Conservation (phyloP, 2,888 invertebrate species). For the Cancer borealis region DNA sequence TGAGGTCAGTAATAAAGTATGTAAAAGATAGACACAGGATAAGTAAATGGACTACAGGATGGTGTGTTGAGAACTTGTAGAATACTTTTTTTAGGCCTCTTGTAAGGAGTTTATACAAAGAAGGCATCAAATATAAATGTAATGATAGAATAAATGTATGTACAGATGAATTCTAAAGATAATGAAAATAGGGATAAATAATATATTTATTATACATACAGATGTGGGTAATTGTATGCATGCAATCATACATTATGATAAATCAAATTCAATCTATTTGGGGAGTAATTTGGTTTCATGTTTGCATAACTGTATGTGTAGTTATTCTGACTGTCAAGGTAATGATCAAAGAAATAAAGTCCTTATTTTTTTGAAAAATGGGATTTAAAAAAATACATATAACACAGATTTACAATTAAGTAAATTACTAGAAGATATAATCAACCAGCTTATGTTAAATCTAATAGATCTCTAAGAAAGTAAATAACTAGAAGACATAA, state of each 20-base stretch:
- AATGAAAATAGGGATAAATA: neutral
- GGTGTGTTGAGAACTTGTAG: too few relatives aligned
- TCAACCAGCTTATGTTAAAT: neutral
- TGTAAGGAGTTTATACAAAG: too few relatives aligned
- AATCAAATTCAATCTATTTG: too few relatives aligned
- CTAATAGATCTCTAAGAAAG: neutral
- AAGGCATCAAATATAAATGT: too few relatives aligned
- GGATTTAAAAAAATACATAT: neutral
- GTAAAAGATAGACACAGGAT: too few relatives aligned
- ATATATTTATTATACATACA: constrained; percentile 14
- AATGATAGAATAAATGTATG: too few relatives aligned
- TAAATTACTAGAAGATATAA: neutral
- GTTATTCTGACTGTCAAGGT: neutral
- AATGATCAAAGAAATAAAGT: neutral
- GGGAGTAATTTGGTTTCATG: neutral
- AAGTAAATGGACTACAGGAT: too few relatives aligned
- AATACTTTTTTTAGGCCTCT: too few relatives aligned
- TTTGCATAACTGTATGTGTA: neutral
- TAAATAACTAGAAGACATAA: neutral
- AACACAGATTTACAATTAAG: neutral
- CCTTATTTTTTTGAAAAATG: neutral
- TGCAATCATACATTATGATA: too few relatives aligned
- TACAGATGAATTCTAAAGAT: neutral
- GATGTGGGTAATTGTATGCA: neutral
- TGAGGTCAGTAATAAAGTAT: too few relatives aligned